A percentile compares a stretch with the other conserved stretches of the same genome.
phyloP scores from a whole-genome alignment of 2,797 vertebrate species.

The Kryptolebias ocellatus region DNA sequence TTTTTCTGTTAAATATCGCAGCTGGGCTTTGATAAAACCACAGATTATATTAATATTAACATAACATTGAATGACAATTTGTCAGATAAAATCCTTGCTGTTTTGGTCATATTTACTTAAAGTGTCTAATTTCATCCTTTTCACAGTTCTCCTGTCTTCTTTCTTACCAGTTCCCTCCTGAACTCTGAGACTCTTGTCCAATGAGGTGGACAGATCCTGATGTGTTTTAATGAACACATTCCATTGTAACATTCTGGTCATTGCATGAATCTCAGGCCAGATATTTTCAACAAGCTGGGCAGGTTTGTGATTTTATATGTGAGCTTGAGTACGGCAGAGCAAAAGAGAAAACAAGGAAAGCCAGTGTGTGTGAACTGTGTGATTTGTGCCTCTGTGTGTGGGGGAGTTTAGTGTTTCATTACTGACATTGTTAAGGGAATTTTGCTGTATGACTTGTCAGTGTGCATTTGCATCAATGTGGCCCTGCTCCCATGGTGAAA shows the following conservation, averaged over 20 bases:
- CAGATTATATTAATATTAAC: conserved; percentile 17
- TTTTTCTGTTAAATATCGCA: background rate
- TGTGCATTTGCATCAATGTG: conserved; percentile 56
- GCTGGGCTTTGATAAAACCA: background rate
- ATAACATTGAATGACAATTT: conserved; percentile 50
- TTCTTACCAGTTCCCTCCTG: conserved; percentile 25
- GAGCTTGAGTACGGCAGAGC: background rate
- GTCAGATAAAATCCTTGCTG: conserved; percentile 31
- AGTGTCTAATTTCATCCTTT: conserved; percentile 48
- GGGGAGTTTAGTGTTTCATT: conserved; percentile 21
- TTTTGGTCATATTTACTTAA: conserved; percentile 15
- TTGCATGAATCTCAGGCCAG: conserved; percentile 12
- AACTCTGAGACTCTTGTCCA: conserved; percentile 40
- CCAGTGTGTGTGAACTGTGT: conserved; percentile 6
- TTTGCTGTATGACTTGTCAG: conserved; percentile 63
- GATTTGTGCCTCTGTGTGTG: conserved; percentile 20
- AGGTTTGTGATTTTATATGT: background rate
- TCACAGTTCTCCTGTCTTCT: conserved; percentile 19
- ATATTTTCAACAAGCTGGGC: background rate
- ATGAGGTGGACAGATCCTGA: conserved; percentile 57
- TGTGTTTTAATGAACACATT: conserved; percentile 71
- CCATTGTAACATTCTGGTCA: conserved; percentile 59
- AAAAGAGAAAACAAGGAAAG: background rate
- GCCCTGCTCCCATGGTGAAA: conserved; percentile 55
- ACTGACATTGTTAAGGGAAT: conserved; percentile 66